Base-by-base conservation (phyloP, 2,888 invertebrate genomes). In the Syrphus vitripennis region DNA sequence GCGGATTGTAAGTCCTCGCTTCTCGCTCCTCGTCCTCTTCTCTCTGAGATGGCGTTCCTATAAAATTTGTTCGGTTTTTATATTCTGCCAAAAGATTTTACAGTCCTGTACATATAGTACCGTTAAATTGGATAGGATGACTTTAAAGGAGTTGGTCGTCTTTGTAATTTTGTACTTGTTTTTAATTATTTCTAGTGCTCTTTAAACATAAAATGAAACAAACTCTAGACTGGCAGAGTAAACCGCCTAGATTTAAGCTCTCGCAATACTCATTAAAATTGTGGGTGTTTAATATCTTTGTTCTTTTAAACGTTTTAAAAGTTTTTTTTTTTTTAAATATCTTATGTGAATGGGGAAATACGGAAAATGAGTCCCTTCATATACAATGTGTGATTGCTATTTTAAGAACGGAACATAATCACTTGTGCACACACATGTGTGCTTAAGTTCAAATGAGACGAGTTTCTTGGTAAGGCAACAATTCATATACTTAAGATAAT, bases 41-140 rank as follows among this genome's bases (percentile, higher is more conserved):
- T n/a, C n/a, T n/a, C n/a, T n/a, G n/a, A n/a, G 16, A 3, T 9
- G n/a, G 53, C 7, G n/a, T 1, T 53, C 1, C n/a, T 4, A n/a
- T 34, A n/a, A 57, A 14, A 42, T 40, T 63, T 63, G 34, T 34
- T 37, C 24, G 69, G 34, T 63, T 69, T 70, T n/a, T n/a, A 19
- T 59, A 55, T 45, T 50, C 16, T 12, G 53, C n/a, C 14, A 26
- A 70, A 29, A 21, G 45, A 40, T 74, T 86, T 70, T 69, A 74
- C 74, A 82, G 61, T 65, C 59, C 40, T 74, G 59, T 78, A n/a
- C n/a, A n/a, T n/a, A n/a, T n/a, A n/a, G n/a, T n/a, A 63, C 48
- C 34, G 65, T 86, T 81, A 82, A 63, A 86, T 70, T 86, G 70
- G 65, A 77, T 81, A 72, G 69, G 72, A 70, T 75, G 79, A 45